Evolutionary conservation across 2,888 invertebrate species (phyloP).

Genomic region (Cecidostiba fungosa): DNA sequence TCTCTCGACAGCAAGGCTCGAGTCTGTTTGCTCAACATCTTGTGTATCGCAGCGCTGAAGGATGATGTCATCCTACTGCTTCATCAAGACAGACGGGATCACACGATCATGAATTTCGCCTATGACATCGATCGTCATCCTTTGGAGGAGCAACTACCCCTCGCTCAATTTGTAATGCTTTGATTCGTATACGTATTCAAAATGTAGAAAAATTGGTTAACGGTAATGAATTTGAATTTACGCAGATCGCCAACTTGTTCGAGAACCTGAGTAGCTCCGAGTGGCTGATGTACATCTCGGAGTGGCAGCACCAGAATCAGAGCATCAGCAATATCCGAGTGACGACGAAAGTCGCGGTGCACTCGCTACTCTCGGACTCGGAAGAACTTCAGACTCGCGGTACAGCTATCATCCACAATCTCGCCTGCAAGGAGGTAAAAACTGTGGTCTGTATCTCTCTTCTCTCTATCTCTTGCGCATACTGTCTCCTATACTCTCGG

Average conservation of each 20-base stretch:
- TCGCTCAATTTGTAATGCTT: constrained; percentile 89
- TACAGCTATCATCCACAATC: constrained; percentile 93
- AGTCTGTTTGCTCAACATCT: constrained; percentile 86
- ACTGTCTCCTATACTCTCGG: neutral
- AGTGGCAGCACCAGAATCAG: constrained; percentile 90
- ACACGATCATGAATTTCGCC: constrained; percentile 94
- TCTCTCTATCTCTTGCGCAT: constrained; percentile 5
- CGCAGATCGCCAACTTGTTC: constrained; percentile 94
- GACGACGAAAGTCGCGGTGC: constrained; percentile 95
- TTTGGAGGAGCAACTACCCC: constrained; percentile 88
- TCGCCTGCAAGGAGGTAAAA: constrained; percentile 98
- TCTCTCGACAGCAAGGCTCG: constrained; percentile 84
- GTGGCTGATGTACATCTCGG: constrained; percentile 96
- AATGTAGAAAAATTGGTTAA: neutral
- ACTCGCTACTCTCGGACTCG: constrained; percentile 89
- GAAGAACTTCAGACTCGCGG: constrained; percentile 89
- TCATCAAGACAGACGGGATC: constrained; percentile 94
- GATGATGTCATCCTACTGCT: constrained; percentile 94
- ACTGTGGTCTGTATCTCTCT: constrained; percentile 93
- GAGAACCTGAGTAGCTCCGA: constrained; percentile 94
- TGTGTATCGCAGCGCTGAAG: constrained; percentile 90
- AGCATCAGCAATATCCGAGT: constrained; percentile 93
- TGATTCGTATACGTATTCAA: too few species aligned
- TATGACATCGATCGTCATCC: constrained; percentile 89
- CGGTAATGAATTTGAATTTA: neutral